phyloP scores from a whole-genome alignment of 2,797 vertebrate genomes.

The Argyrosomus regius region DNA sequence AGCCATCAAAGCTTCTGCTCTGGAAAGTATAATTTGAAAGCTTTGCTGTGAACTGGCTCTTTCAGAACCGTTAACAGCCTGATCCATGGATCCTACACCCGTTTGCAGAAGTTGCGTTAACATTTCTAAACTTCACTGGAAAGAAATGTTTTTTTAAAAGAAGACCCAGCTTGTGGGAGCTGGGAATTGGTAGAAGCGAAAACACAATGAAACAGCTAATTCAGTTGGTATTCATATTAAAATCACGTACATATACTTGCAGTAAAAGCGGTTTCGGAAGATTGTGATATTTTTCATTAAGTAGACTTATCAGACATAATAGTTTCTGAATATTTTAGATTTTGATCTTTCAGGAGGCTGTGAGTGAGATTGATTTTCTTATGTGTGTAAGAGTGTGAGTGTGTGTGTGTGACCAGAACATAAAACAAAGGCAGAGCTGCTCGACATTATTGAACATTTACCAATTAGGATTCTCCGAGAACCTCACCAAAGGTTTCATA shows the following conservation, averaged over 20 bases:
- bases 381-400: background rate
- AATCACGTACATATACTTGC: background rate
- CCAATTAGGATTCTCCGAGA: conserved; percentile 76
- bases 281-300: conserved; percentile 23
- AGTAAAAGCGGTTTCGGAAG: background rate
- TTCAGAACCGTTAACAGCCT: conserved; percentile 51
- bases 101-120: conserved; percentile 52
- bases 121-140: conserved; percentile 44
- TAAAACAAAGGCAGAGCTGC: conserved; percentile 49
- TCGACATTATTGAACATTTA: conserved; percentile 80
- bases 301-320: background rate
- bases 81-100: background rate
- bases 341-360: background rate
- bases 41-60: conserved; percentile 59
- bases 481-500: conserved; percentile 33
- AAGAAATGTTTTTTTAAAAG: conserved; percentile 30
- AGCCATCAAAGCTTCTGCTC: conserved; percentile 61
- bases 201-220: conserved; percentile 20
- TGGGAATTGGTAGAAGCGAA: conserved; percentile 7
- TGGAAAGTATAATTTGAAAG: conserved; percentile 64
- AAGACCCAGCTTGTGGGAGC: conserved; percentile 9
- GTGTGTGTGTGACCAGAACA: conserved; percentile 22
- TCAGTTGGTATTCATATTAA: conserved; percentile 8
- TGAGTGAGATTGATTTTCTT: conserved; percentile 25
- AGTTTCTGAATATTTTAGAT: conserved; percentile 19